phyloP scores from a whole-genome alignment of 2,113 vertebrate genomes.

The Gopherus flavomarginatus region DNA sequence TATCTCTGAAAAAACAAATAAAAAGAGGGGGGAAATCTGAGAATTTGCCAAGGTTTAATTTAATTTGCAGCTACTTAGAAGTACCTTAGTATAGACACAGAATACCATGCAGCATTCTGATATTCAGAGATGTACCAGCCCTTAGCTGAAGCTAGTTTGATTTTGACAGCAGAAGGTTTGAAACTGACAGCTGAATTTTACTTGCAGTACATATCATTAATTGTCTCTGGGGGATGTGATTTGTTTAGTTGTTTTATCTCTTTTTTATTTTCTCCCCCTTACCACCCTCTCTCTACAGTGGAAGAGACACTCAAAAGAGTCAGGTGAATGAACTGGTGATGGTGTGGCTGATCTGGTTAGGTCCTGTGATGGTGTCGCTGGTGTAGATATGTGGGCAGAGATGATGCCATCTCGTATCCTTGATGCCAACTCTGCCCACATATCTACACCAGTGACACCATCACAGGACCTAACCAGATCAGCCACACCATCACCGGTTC shows the following conservation, averaged over 20 bases:
- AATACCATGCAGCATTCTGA: not conserved
- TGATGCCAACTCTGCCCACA: no score
- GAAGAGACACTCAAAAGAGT: not conserved
- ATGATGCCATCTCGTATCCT: no score
- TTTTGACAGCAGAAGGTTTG: not conserved
- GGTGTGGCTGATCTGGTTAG: no score
- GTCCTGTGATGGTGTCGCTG: no score
- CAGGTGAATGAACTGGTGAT: no score
- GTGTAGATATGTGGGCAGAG: no score
- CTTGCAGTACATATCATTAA: not conserved
- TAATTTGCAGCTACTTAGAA: not conserved
- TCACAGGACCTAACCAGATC: no score
- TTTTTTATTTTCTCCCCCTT: not conserved
- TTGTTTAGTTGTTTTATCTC: not conserved
- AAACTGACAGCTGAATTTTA: not conserved
- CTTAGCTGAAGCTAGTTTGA: not conserved
- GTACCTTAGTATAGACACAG: not conserved
- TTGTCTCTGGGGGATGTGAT: not conserved
- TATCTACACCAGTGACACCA: no score
- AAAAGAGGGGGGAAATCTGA: not conserved
- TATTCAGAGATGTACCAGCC: fast-evolving
- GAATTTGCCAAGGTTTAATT: not conserved
- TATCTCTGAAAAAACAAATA: not conserved
- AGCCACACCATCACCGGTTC: no score
- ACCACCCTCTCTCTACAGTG: not conserved